phyloP scores from a whole-genome alignment of 2,113 vertebrate genomes.

The Ellobius talpinus region DNA sequence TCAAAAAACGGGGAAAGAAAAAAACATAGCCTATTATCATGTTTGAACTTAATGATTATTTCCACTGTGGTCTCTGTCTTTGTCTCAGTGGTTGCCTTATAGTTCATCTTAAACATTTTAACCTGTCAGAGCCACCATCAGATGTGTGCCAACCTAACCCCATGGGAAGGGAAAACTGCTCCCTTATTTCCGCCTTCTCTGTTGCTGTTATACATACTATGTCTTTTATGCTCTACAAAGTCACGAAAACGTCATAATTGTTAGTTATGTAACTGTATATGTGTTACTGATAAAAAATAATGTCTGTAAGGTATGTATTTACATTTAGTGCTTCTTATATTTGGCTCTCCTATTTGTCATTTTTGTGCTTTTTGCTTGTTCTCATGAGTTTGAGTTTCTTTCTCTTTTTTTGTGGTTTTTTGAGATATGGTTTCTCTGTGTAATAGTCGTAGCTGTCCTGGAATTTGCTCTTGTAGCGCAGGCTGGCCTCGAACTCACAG shows the following conservation, averaged over 20 bases:
- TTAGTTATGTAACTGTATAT: background rate
- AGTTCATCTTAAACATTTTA: background rate
- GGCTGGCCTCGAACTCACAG: no score
- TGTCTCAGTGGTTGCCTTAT: background rate
- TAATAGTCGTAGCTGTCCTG: no score
- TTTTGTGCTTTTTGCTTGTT: background rate
- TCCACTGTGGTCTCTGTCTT: background rate
- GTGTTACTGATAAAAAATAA: background rate
- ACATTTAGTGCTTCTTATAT: background rate
- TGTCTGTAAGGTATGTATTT: background rate
- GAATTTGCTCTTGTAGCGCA: no score
- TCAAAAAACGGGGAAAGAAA: background rate
- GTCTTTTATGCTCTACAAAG: background rate
- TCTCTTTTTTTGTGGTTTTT: no score
- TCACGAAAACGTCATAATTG: background rate
- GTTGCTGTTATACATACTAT: background rate
- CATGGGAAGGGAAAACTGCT: background rate
- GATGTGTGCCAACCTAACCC: background rate
- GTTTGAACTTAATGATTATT: background rate
- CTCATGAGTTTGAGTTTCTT: background rate
- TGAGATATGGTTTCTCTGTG: no score
- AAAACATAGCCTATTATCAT: background rate
- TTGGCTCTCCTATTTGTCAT: background rate
- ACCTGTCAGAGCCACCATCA: background rate
- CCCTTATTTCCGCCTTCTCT: background rate